phyloP scores from a whole-genome alignment of 2,888 invertebrate genomes.

The Cheilosia soror region DNA sequence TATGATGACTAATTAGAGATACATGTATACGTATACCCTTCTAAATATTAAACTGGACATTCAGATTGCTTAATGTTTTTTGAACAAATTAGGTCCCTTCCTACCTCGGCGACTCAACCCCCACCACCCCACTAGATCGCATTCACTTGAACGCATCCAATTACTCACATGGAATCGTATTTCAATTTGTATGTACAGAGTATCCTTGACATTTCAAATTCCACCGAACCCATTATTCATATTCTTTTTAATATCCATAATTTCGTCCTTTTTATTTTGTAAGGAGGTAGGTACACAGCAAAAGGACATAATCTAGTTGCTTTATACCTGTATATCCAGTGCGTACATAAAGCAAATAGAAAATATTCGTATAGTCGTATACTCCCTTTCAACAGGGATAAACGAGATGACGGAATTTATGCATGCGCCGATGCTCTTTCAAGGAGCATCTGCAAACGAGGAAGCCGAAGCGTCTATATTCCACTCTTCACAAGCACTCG shows the following conservation, averaged over 20 bases:
- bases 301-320: conserved; percentile 19
- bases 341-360: conserved; percentile 46
- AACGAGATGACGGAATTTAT: conserved; percentile 33
- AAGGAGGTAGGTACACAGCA: neutral
- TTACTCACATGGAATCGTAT: conserved; percentile 31
- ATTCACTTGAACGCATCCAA: conserved; percentile 40
- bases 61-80: neutral
- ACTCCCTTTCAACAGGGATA: conserved; percentile 24
- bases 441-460: conserved; percentile 40
- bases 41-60: neutral
- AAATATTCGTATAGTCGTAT: conserved; percentile 18
- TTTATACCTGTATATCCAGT: conserved; percentile 28
- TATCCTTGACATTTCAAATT: conserved; percentile 31
- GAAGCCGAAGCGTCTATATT: conserved; percentile 43
- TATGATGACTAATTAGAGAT: no score
- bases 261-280: conserved; percentile 16
- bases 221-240: conserved; percentile 26
- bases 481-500: conserved; percentile 33
- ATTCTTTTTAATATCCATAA: conserved; percentile 60
- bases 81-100: no score
- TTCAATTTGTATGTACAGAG: conserved; percentile 21
- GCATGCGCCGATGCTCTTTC: conserved; percentile 50
- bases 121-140: neutral
- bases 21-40: no score
- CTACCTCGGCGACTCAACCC: neutral